A percentile compares a stretch with the other conserved stretches of the same genome.
phyloP scores from a whole-genome alignment of 2,113 vertebrate species.

The Melanerpes formicivorus region DNA sequence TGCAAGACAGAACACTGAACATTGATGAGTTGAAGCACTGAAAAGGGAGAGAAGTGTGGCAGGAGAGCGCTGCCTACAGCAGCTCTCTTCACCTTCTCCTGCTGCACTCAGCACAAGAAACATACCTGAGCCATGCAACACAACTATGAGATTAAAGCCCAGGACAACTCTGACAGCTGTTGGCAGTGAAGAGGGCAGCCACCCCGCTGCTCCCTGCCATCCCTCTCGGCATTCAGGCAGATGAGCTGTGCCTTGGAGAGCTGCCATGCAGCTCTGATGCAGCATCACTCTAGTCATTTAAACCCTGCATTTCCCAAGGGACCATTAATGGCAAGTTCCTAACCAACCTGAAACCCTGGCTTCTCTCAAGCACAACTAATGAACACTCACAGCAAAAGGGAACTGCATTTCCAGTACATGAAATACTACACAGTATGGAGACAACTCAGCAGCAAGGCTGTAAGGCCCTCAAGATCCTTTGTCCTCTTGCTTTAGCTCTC shows the following conservation, averaged over 20 bases:
- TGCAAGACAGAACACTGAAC: not conserved
- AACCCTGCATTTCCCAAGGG: not conserved
- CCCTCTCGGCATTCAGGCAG: not conserved
- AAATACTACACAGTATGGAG: not conserved
- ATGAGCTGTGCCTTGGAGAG: not conserved
- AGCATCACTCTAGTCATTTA: not conserved
- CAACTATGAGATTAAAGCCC: not conserved
- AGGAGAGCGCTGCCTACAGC: rapidly evolving
- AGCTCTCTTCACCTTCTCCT: not conserved
- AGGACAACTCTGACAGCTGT: not conserved
- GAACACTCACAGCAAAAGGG: not conserved
- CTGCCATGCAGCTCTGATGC: not conserved
- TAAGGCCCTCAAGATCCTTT: not conserved
- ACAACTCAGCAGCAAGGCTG: not conserved
- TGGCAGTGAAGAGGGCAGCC: not conserved
- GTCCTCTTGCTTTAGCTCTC: not conserved
- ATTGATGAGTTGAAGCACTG: not conserved
- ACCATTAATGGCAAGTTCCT: not conserved
- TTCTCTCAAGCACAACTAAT: slow-evolving; percentile 22
- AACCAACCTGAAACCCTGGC: not conserved
- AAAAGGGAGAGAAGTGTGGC: not conserved
- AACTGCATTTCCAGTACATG: not conserved
- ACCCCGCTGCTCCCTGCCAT: not conserved
- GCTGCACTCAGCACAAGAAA: rapidly evolving
- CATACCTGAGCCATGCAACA: not conserved